Evolutionary conservation across 2,797 vertebrate genomes (phyloP).

Genomic region (Selene dorsalis): DNA sequence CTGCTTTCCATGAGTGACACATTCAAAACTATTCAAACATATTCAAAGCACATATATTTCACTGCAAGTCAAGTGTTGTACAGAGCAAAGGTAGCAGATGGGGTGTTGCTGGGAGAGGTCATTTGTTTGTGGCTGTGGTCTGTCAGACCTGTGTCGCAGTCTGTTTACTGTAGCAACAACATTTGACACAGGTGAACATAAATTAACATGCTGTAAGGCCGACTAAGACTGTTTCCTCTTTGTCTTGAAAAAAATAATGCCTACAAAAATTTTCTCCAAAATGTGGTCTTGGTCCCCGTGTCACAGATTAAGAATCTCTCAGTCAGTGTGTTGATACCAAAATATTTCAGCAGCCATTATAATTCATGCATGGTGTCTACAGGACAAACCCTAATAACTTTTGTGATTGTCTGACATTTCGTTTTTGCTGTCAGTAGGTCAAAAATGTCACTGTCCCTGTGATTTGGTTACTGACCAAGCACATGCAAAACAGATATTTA

Average conservation of each 20-base stretch:
- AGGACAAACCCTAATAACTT: neutral
- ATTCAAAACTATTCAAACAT: constrained; percentile 76
- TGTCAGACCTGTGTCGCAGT: constrained; percentile 38
- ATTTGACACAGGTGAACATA: constrained; percentile 32
- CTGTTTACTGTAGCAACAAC: constrained; percentile 64
- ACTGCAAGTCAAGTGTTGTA: constrained; percentile 52
- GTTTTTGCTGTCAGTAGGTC: neutral
- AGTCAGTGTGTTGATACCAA: neutral
- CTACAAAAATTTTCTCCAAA: neutral
- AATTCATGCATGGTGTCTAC: neutral
- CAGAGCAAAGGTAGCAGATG: constrained; percentile 53
- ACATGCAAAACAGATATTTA: neutral
- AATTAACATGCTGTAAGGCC: neutral
- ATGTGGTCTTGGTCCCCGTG: neutral
- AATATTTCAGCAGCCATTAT: neutral
- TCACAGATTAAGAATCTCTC: neutral
- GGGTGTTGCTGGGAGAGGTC: constrained; percentile 51
- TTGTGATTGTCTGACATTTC: neutral
- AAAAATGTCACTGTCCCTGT: neutral
- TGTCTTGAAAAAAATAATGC: neutral
- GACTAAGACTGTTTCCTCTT: constrained; percentile 15
- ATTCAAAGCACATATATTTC: constrained; percentile 70
- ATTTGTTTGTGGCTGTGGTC: constrained; percentile 68
- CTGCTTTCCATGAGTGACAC: constrained; percentile 72
- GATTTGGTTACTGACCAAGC: neutral